Evolutionary conservation across 2,888 invertebrate species (phyloP), one percentile per base, ranked within the genome.

Genomic region (Lycia hirtaria): DNA sequence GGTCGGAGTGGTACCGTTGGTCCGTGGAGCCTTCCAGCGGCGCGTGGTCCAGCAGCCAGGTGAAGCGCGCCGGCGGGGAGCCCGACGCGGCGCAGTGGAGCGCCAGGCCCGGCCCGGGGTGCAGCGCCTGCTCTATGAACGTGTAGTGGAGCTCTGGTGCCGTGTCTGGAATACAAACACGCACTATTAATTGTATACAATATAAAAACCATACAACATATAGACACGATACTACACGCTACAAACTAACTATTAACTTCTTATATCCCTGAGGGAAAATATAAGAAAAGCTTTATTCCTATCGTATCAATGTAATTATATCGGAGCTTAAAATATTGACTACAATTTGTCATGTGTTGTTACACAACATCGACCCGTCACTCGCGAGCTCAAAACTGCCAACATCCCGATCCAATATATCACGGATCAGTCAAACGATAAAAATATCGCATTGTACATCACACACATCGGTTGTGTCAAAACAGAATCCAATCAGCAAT

Each of bases 41-140:
- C 72, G 94, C 94, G 15, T 93, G 94, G 67, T 96, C 96, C 24
- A 96, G 85, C 6, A 95, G 85, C 97, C 96, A 97, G 17, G 93
- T 93, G 75, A 97, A 95, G 41, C 94, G 92, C 0, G 97, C 97
- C 4, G 96, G 95, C 0, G 97, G 98, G 28, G 96, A 96, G 26
- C 97, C 98, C 4, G 96, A 95, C 0, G 97, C 97, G 0, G 96
- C 95, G 84, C 98, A 98, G 78, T 96, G 94, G 60, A 98, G 92
- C 9, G 97, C 96, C 64, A 97, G 85, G 62, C 94, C 92, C 28
- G 94, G 94, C 0, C 95, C 95, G 0, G 94, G 94, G 68, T 94
- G 93, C 49, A 95, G 85, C 26, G 94, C 94, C 69, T 95, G 95
- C 73, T 97, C 96, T 72, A 96, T 95, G 84, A 97, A 97, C 38